These are phyloP conservation scores for Meloidogyne chitwoodi DNA, from an alignment of 1,140 invertebrate species.

Conservation along the genomic window DNA sequence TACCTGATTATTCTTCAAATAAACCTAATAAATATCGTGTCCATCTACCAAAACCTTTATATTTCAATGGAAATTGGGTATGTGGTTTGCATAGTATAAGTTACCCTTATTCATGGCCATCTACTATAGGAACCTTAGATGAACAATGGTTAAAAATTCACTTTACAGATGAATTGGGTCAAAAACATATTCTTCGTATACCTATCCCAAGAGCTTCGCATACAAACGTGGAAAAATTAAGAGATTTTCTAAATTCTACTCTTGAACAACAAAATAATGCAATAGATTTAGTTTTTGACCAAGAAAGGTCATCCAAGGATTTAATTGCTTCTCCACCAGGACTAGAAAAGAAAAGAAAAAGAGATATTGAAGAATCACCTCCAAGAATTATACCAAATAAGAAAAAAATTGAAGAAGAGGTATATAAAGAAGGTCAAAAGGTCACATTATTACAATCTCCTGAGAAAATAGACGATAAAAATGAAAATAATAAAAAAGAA, in stretches of 20 bases:
- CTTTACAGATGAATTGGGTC: too few species aligned
- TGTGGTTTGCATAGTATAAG: slow-evolving; percentile 21
- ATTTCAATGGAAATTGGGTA: slow-evolving; percentile 11
- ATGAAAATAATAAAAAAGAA: too few species aligned
- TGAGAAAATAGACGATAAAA: too few species aligned
- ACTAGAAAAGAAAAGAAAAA: background rate
- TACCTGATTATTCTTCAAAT: slow-evolving; percentile 1
- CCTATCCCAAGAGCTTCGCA: too few species aligned
- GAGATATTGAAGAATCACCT: too few species aligned
- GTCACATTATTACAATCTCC: background rate
- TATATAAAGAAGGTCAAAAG: background rate
- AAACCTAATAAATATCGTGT: slow-evolving; percentile 9
- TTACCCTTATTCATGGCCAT: too few species aligned
- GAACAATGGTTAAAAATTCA: too few species aligned
- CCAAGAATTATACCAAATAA: too few species aligned
- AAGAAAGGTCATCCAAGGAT: background rate
- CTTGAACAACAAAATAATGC: background rate
- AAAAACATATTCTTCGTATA: too few species aligned
- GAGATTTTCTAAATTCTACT: background rate
- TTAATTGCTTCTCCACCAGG: background rate
- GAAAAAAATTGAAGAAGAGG: background rate
- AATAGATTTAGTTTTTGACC: background rate
- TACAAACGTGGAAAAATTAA: too few species aligned
- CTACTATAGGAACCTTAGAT: too few species aligned
- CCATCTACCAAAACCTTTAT: slow-evolving; percentile 9